phyloP scores from a whole-genome alignment of 2,113 vertebrate species.

The Stictonetta naevosa region DNA sequence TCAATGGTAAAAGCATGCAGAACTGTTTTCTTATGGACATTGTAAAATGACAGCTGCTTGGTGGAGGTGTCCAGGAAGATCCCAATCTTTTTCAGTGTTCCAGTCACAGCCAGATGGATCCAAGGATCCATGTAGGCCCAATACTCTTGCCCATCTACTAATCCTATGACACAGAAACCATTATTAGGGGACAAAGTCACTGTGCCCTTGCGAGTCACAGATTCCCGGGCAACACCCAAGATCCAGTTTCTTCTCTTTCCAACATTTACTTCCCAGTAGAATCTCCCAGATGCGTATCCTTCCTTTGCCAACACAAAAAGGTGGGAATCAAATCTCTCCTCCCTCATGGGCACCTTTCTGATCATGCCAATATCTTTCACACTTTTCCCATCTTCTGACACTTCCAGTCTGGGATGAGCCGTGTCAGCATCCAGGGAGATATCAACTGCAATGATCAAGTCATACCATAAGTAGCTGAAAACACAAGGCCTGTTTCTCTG shows the following conservation, averaged over 20 bases:
- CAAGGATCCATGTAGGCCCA: not conserved
- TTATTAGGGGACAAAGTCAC: not conserved
- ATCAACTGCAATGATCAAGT: not conserved
- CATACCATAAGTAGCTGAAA: not conserved
- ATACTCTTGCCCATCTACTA: not conserved
- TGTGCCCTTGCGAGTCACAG: not conserved
- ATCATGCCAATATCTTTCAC: not conserved
- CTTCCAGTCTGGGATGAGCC: not conserved
- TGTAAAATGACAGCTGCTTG: not conserved
- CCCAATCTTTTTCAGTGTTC: not conserved
- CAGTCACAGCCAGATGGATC: not conserved
- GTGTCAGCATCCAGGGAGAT: not conserved
- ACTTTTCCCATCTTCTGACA: not conserved
- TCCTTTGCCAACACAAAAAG: not conserved
- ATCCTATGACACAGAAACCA: not conserved
- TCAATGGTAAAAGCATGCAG: not conserved
- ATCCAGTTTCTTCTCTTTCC: not conserved
- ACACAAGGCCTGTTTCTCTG: not conserved
- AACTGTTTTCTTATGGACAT: not conserved
- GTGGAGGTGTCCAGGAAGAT: not conserved
- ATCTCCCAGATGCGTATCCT: not conserved
- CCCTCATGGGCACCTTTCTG: rapidly evolving
- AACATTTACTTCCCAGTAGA: not conserved
- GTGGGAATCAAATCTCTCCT: not conserved
- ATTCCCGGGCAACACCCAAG: not conserved